Conservation (phyloP, 1,140 invertebrate genomes). For the Pectinophora gossypiella region DNA sequence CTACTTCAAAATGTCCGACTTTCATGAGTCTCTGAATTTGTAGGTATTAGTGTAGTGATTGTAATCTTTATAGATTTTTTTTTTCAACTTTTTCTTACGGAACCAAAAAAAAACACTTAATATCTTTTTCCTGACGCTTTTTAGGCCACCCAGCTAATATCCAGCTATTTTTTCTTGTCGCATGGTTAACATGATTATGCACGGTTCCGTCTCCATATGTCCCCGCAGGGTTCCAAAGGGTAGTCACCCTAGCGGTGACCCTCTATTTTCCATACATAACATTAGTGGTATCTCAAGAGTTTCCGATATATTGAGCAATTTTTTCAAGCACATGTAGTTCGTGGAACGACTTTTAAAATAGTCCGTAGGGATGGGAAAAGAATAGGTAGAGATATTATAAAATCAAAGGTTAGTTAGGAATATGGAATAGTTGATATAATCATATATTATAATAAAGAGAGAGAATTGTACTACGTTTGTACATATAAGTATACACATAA, state of each 20-base stretch:
- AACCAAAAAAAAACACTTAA: too few species aligned
- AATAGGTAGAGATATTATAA: too few species aligned
- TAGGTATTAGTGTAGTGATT: too few species aligned
- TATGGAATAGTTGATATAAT: too few species aligned
- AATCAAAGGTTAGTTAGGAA: too few species aligned
- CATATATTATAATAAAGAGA: too few species aligned
- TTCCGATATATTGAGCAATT: conserved; percentile 19
- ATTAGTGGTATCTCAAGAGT: conserved; percentile 11
- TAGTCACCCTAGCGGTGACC: neutral
- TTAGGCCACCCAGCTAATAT: conserved; percentile 7
- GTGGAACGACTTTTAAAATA: neutral
- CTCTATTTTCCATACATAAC: conserved; percentile 3
- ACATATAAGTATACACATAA: too few species aligned
- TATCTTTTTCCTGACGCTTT: neutral
- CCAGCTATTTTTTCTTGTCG: conserved; percentile 10
- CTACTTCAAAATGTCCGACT: too few species aligned
- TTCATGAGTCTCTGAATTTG: too few species aligned
- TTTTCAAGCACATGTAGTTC: neutral
- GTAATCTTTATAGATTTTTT: too few species aligned
- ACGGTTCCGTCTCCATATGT: conserved; percentile 15
- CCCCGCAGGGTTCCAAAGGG: neutral
- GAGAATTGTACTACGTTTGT: too few species aligned
- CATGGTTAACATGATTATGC: conserved; percentile 18
- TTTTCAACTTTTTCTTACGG: conserved; percentile 2
- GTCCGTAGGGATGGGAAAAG: too few species aligned